phyloP scores from a whole-genome alignment of 2,797 vertebrate genomes.

The Tragopan temminckii region DNA sequence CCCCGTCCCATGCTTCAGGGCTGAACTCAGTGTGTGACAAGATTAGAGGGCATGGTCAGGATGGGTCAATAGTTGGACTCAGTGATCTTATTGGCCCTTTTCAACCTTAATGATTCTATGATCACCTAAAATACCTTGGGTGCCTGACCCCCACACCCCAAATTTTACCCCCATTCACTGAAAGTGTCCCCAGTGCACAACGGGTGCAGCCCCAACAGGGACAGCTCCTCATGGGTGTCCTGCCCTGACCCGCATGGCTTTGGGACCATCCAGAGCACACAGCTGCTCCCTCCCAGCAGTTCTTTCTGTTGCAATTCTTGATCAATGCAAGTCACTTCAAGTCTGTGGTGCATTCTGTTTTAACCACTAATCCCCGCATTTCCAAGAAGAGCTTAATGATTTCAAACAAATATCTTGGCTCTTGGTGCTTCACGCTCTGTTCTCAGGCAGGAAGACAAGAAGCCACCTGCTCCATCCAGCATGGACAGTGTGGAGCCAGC shows the following conservation, averaged over 20 bases:
- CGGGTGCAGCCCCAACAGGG: neutral
- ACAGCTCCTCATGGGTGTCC: neutral
- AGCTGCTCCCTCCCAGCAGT: neutral
- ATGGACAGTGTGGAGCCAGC: neutral
- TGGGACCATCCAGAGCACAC: neutral
- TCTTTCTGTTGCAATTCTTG: neutral
- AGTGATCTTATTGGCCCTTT: too few relatives aligned
- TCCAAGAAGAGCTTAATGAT: constrained; percentile 49
- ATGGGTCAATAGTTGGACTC: too few relatives aligned
- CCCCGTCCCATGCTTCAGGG: neutral
- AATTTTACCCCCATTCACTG: neutral
- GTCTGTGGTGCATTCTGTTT: fast-evolving
- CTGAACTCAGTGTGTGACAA: neutral
- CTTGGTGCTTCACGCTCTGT: neutral
- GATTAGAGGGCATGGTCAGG: too few relatives aligned
- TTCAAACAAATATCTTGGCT: constrained; percentile 11
- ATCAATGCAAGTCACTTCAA: neutral
- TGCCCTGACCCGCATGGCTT: fast-evolving
- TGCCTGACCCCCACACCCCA: neutral
- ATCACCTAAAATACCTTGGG: fast-evolving
- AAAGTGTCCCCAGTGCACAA: neutral
- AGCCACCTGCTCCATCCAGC: constrained; percentile 15
- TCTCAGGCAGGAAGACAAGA: neutral
- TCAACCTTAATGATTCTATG: too few relatives aligned
- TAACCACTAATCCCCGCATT: neutral